These are phyloP conservation scores for Tamias sibiricus DNA, from an alignment of 2,113 vertebrate genomes.

Conservation along the genomic window DNA sequence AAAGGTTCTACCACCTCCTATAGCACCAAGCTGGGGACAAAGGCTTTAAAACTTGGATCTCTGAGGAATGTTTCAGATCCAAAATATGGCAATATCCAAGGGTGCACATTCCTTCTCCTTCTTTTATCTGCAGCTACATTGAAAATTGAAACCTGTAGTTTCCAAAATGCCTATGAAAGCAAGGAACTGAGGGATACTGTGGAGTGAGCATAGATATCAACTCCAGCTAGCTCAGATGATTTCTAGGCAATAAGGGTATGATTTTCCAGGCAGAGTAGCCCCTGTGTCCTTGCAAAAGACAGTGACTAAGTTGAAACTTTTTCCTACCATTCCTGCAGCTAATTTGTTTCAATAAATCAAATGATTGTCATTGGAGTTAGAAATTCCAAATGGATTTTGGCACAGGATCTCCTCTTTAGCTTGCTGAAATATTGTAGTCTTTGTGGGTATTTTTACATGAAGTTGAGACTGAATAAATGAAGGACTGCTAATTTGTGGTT, in stretches of 20 bases:
- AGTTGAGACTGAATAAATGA: not conserved
- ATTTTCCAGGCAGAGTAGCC: not conserved
- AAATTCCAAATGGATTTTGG: not conserved
- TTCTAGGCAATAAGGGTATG: not conserved
- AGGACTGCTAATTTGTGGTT: not conserved
- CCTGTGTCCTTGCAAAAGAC: not conserved
- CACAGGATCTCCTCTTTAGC: not conserved
- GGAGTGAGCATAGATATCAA: not conserved
- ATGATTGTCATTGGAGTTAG: not conserved
- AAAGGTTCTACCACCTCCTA: not conserved
- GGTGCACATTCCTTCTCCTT: not conserved
- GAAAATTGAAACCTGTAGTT: not conserved
- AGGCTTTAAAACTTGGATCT: no score
- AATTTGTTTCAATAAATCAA: not conserved
- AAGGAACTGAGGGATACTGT: not conserved
- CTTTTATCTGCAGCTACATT: not conserved
- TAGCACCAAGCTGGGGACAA: not conserved
- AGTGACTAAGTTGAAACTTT: not conserved
- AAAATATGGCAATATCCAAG: not conserved
- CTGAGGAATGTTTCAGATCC: not conserved
- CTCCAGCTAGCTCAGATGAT: not conserved
- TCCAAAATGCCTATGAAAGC: not conserved
- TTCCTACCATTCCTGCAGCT: not conserved
- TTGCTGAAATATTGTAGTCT: not conserved
- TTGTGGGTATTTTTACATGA: not conserved